These are phyloP conservation scores for Lathamus discolor DNA, from an alignment of 2,113 vertebrate species.

Conservation along the genomic window DNA sequence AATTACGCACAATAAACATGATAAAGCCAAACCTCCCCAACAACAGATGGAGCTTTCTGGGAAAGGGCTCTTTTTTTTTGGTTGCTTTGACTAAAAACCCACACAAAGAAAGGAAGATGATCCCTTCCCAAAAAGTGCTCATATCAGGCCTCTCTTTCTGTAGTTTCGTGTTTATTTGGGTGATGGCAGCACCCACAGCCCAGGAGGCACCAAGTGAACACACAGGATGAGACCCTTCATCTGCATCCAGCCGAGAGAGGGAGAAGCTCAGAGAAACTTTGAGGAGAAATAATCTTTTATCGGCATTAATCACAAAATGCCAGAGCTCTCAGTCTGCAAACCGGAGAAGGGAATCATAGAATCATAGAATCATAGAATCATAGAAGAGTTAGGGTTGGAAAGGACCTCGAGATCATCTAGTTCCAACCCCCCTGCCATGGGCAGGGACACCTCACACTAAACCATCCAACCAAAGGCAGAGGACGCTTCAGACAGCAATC, in stretches of 20 bases:
- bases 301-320: rapidly evolving
- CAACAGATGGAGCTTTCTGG: neutral
- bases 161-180: neutral
- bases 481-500: neutral
- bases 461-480: neutral
- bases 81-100: neutral
- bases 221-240: rapidly evolving
- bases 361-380: too few species aligned
- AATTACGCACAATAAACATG: neutral
- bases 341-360: neutral
- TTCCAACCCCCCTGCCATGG: too few species aligned
- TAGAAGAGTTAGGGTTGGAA: too few species aligned
- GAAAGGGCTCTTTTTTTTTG: neutral
- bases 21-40: too few species aligned
- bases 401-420: too few species aligned
- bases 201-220: rapidly evolving
- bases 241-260: neutral
- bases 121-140: neutral
- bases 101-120: neutral
- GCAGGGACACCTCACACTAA: too few species aligned
- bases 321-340: neutral
- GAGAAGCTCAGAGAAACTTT: neutral
- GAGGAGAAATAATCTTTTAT: neutral
- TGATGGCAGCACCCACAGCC: neutral
- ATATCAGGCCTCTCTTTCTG: too few species aligned